A percentile compares a stretch with the other conserved stretches of the same genome.
Conservation (phyloP, 2,113 vertebrate species). For the Carlito syrichta region DNA sequence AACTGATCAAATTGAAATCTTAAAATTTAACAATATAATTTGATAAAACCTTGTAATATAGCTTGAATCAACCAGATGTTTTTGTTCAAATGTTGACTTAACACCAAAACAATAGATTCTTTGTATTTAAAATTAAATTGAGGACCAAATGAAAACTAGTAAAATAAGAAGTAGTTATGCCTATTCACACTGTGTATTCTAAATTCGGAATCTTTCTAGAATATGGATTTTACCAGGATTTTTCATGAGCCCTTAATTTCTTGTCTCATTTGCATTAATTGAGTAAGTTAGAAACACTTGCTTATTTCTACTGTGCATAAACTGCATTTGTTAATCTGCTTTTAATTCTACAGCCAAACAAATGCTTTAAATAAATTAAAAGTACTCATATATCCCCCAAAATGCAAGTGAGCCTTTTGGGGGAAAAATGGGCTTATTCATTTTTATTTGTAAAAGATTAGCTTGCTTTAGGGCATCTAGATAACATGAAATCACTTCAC, state of each 20-base stretch:
- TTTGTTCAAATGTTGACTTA: constrained; percentile 9
- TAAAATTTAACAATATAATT: neutral
- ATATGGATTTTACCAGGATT: neutral
- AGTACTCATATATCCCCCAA: neutral
- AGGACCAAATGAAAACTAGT: neutral
- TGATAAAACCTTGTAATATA: neutral
- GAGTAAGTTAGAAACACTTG: neutral
- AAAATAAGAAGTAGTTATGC: neutral
- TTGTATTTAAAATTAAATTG: constrained; percentile 19
- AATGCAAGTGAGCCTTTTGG: neutral
- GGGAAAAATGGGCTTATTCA: constrained; percentile 7
- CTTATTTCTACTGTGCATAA: neutral
- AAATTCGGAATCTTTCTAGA: neutral
- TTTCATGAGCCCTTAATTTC: constrained; percentile 4
- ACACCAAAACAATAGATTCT: constrained; percentile 7
- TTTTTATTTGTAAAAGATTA: constrained; percentile 68
- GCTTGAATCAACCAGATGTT: neutral
- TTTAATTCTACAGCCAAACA: neutral
- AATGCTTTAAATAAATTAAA: constrained; percentile 12
- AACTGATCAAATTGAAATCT: neutral
- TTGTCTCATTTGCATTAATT: neutral
- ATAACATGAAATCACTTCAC: constrained; percentile 37
- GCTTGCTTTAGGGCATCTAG: constrained; percentile 26
- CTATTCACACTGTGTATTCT: neutral
- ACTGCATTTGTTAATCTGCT: neutral